These are phyloP conservation scores for Nyctalus aviator DNA, from an alignment of 2,797 vertebrate species.

Conservation along the genomic window DNA sequence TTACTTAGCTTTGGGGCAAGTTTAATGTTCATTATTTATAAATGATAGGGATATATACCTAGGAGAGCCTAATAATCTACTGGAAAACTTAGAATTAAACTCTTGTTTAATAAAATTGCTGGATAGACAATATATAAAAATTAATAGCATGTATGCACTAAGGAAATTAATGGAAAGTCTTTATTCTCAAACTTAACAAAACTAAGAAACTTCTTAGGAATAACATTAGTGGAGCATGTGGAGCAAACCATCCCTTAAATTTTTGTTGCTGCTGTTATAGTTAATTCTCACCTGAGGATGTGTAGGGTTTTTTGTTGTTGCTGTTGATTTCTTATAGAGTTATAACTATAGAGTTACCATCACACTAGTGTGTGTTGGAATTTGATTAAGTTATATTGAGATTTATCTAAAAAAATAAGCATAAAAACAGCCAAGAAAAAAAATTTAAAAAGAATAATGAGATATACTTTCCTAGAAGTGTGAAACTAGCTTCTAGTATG, in stretches of 20 bases:
- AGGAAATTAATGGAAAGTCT: constrained; percentile 49
- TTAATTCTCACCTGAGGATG: neutral
- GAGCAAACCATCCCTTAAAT: neutral
- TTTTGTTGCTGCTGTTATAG: neutral
- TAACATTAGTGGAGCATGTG: neutral
- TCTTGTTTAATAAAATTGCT: too few relatives aligned
- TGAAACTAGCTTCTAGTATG: neutral
- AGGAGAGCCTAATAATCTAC: neutral
- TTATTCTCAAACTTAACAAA: constrained; percentile 26
- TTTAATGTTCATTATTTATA: constrained; percentile 20
- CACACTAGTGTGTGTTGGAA: neutral
- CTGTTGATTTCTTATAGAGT: too few relatives aligned
- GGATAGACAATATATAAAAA: neutral
- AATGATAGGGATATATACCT: neutral
- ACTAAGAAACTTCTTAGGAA: constrained; percentile 1
- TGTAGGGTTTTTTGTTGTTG: neutral
- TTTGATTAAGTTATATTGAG: constrained; percentile 20
- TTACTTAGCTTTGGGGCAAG: neutral
- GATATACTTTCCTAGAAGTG: neutral
- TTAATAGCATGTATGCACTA: neutral
- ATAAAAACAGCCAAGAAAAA: neutral
- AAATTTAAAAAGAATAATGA: neutral
- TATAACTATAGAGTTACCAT: neutral
- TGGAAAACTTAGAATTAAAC: neutral
- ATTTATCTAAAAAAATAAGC: constrained; percentile 6